Percentiles rank a stretch among this genome's conserved stretches.
Conservation (phyloP, 2,797 vertebrate genomes). For the Phoeniculus purpureus region DNA sequence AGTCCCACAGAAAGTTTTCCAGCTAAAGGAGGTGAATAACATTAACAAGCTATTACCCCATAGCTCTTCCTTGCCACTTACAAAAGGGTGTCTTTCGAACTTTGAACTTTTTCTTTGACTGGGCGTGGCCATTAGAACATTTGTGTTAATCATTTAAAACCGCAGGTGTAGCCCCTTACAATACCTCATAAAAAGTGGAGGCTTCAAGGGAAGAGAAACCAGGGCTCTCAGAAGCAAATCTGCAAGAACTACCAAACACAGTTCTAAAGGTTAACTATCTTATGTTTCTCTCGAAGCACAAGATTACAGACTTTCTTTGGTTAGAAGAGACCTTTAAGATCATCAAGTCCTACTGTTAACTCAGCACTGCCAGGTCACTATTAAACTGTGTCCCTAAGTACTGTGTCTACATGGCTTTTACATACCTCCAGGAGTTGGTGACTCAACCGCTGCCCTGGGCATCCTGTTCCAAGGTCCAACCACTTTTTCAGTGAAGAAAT, state of each 20-base stretch:
- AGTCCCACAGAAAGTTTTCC: slow-evolving; percentile 76
- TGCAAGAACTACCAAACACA: slow-evolving; percentile 70
- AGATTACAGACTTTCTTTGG: too few species aligned
- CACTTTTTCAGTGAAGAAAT: too few species aligned
- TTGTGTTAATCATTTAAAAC: slow-evolving; percentile 86
- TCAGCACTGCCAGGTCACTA: too few species aligned
- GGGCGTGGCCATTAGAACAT: slow-evolving; percentile 82
- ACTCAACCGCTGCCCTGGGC: too few species aligned
- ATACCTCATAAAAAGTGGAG: slow-evolving; percentile 83
- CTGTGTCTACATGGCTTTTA: too few species aligned
- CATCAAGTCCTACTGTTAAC: too few species aligned
- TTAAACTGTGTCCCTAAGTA: too few species aligned
- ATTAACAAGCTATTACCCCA: slow-evolving; percentile 83
- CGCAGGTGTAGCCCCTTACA: slow-evolving; percentile 91
- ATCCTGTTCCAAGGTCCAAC: too few species aligned
- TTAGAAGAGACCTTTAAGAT: too few species aligned
- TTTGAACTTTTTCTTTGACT: slow-evolving; percentile 86
- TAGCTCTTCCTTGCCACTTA: slow-evolving; percentile 77
- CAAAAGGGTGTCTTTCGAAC: slow-evolving; percentile 92
- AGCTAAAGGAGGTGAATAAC: slow-evolving; percentile 84
- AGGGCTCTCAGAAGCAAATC: slow-evolving; percentile 57
- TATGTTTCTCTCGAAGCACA: not conserved
- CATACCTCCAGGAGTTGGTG: too few species aligned
- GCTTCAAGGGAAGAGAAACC: slow-evolving; percentile 47
- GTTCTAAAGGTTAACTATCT: slow-evolving; percentile 75